phyloP scores from a whole-genome alignment of 2,797 vertebrate genomes.

The Cyprinella venusta region DNA sequence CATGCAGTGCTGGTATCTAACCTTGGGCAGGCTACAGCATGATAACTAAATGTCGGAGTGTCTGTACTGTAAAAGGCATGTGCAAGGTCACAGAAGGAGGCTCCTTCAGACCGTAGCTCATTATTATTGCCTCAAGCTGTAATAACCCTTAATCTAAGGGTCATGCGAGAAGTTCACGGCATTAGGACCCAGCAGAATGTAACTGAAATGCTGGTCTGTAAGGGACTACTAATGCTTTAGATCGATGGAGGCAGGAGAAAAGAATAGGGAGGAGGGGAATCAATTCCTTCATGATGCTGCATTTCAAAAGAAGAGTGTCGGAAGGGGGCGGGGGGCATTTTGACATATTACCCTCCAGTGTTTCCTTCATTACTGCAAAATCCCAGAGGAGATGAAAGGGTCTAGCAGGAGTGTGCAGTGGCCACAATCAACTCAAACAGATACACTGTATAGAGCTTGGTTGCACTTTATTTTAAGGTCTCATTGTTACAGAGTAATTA shows the following conservation, averaged over 20 bases:
- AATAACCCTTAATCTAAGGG: constrained; percentile 25
- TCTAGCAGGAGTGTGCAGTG: not conserved
- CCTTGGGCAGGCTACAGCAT: constrained; percentile 14
- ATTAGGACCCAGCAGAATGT: constrained; percentile 29
- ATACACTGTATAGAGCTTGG: no score
- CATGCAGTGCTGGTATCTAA: constrained; percentile 23
- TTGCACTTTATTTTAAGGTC: not conserved
- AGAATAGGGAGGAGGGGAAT: constrained; percentile 40
- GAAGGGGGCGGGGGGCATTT: not conserved
- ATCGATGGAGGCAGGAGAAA: constrained; percentile 51
- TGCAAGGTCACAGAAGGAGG: constrained; percentile 8
- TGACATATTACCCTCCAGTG: constrained; percentile 33
- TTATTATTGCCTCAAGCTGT: not conserved
- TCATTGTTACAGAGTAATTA: no score
- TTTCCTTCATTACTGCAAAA: constrained; percentile 31
- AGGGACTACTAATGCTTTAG: constrained; percentile 40
- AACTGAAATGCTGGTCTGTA: constrained; percentile 22
- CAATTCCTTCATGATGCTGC: constrained; percentile 53
- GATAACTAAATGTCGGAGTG: not conserved
- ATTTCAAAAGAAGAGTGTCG: constrained; percentile 56
- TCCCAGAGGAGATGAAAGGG: not conserved
- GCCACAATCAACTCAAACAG: not conserved
- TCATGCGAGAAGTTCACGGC: constrained; percentile 7
- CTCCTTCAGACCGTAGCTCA: constrained; percentile 8
- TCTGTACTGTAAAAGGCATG: not conserved